Evolutionary conservation across 2,797 vertebrate species (phyloP).

Genomic region (Pangasius sanitwongsei): DNA sequence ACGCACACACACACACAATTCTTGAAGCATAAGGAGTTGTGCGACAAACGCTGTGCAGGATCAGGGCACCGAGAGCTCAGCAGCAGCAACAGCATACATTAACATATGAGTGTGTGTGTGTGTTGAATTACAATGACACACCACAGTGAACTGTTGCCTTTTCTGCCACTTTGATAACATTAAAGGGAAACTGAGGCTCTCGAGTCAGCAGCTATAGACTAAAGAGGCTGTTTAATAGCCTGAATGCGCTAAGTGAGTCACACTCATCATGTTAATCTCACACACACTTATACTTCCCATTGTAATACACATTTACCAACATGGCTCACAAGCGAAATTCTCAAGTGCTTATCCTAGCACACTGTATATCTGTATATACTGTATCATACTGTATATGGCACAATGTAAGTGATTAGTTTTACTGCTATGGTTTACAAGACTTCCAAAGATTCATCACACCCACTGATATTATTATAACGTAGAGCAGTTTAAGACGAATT

Average conservation of each 20-base stretch:
- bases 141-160: background rate
- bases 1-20: background rate
- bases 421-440: background rate
- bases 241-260: background rate
- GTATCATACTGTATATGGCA: background rate
- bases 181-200: constrained; percentile 1
- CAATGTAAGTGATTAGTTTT: background rate
- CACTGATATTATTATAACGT: background rate
- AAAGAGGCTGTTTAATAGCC: background rate
- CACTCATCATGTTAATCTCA: background rate
- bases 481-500: background rate
- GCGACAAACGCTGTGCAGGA: background rate
- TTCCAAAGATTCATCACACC: background rate
- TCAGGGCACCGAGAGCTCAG: background rate
- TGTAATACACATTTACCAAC: background rate
- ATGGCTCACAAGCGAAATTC: background rate
- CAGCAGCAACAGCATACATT: background rate
- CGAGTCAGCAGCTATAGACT: constrained; percentile 3
- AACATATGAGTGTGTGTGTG: background rate
- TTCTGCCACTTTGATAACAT: constrained; percentile 5
- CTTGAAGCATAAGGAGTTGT: background rate
- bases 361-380: background rate
- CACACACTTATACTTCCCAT: background rate
- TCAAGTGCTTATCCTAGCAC: background rate
- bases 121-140: constrained; percentile 2